A percentile compares a stretch with the other conserved stretches of the same genome.
These are phyloP conservation scores for Poecilus cupreus DNA, from an alignment of 2,888 invertebrate genomes.

Conservation along the genomic window DNA sequence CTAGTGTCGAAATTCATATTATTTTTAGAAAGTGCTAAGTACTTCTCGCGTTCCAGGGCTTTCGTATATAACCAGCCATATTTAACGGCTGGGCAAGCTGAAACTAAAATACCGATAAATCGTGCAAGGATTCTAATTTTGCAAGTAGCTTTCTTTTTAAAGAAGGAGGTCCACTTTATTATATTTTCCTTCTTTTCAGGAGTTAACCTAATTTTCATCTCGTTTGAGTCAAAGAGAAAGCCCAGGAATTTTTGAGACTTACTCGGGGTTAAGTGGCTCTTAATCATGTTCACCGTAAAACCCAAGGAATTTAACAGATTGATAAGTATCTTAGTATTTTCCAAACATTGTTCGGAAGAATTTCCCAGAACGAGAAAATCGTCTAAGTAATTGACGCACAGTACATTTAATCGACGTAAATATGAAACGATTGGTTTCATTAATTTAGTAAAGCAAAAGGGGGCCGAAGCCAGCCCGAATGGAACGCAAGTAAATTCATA, in stretches of 20 bases:
- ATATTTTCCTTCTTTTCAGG: not conserved
- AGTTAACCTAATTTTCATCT: not conserved
- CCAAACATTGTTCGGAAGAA: conserved; percentile 48
- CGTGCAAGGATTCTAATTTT: not conserved
- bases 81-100: conserved; percentile 59
- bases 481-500: conserved; percentile 60
- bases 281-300: conserved; percentile 61
- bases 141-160: not conserved
- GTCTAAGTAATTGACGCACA: conserved; percentile 62
- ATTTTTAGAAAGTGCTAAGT: conserved; percentile 25
- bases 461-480: conserved; percentile 61
- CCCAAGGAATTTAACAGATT: conserved; percentile 58
- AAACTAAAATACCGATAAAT: conserved; percentile 54
- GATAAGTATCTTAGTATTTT: conserved; percentile 55
- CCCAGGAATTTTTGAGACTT: not conserved
- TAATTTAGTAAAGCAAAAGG: conserved; percentile 61
- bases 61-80: conserved; percentile 60
- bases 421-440: conserved; percentile 59
- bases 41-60: conserved; percentile 54
- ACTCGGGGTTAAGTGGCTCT: conserved; percentile 58
- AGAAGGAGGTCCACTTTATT: not conserved
- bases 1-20: not conserved
- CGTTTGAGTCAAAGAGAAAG: not conserved
- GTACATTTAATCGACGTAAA: conserved; percentile 53
- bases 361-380: conserved; percentile 62